These are phyloP conservation scores for Montifringilla adamsi DNA, from an alignment of 2,113 vertebrate species.

Conservation along the genomic window DNA sequence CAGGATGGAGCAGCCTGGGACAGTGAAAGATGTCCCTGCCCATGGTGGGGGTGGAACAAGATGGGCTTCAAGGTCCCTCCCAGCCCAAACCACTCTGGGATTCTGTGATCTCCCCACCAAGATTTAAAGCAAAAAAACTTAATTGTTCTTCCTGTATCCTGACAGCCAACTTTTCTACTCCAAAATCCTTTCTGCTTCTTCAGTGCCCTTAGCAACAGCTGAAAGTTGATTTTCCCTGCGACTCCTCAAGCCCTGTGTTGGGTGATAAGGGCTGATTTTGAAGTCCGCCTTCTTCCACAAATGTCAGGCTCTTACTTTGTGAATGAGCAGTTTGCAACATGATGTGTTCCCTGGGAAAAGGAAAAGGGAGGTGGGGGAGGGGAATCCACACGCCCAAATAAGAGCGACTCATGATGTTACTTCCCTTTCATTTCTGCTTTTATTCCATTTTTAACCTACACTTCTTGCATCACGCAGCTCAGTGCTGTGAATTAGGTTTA, in stretches of 20 bases:
- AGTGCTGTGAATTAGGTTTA: not conserved
- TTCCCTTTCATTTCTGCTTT: not conserved
- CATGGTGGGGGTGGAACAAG: not conserved
- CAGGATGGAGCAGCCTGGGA: not conserved
- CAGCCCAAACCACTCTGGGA: not conserved
- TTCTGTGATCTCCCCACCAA: not conserved
- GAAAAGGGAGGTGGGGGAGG: not conserved
- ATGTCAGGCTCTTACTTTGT: constrained; percentile 27
- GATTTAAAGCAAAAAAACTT: not conserved
- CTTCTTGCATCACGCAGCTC: not conserved
- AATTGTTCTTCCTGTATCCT: not conserved
- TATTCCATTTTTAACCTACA: not conserved
- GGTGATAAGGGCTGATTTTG: not conserved
- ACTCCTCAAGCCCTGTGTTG: not conserved
- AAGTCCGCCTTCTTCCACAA: not conserved
- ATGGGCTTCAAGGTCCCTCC: not conserved
- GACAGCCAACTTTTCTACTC: not conserved
- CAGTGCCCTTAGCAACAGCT: not conserved
- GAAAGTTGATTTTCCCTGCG: not conserved
- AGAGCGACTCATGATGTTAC: not conserved
- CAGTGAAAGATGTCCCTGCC: not conserved
- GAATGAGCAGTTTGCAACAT: constrained; percentile 13
- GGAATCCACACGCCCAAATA: not conserved
- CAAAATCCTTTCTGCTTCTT: not conserved
- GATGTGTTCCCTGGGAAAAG: not conserved